Percentiles rank a stretch among this genome's conserved stretches.
These are phyloP conservation scores for Serinus canaria DNA, from an alignment of 2,113 vertebrate genomes.

Conservation along the genomic window DNA sequence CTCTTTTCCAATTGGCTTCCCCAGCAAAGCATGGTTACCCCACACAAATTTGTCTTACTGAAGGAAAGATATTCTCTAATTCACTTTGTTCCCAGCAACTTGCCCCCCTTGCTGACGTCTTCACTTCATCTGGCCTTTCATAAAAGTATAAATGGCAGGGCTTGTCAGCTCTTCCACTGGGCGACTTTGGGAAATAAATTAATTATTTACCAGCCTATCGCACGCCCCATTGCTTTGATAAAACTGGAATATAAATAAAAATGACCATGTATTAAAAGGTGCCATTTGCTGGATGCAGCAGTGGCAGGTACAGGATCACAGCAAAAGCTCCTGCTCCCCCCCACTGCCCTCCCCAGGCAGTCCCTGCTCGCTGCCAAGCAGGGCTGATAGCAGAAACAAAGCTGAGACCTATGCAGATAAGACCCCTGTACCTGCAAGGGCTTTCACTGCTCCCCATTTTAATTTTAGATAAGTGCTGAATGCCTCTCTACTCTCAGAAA, in stretches of 20 bases:
- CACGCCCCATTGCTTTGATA: conserved; percentile 45
- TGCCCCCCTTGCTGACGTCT: neutral
- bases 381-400: neutral
- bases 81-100: conserved; percentile 67
- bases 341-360: fast-evolving
- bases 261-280: conserved; percentile 8
- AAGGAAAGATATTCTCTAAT: conserved; percentile 86
- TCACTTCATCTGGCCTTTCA: conserved; percentile 56
- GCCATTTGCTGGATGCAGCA: neutral
- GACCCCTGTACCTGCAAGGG: conserved; percentile 47
- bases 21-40: conserved; percentile 76
- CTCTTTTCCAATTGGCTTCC: conserved; percentile 99
- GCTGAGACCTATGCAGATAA: conserved; percentile 26
- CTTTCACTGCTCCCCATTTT: conserved; percentile 38
- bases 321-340: neutral
- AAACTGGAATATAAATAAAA: conserved; percentile 56
- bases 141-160: conserved; percentile 40
- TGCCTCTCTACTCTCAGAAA: conserved; percentile 52
- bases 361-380: neutral
- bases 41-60: conserved; percentile 94
- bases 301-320: neutral
- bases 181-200: conserved; percentile 39
- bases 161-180: conserved; percentile 12
- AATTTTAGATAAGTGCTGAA: conserved; percentile 69
- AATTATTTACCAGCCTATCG: conserved; percentile 40